Base-by-base conservation (phyloP, 2,888 invertebrate genomes). In the Eustalomyia histrio region DNA sequence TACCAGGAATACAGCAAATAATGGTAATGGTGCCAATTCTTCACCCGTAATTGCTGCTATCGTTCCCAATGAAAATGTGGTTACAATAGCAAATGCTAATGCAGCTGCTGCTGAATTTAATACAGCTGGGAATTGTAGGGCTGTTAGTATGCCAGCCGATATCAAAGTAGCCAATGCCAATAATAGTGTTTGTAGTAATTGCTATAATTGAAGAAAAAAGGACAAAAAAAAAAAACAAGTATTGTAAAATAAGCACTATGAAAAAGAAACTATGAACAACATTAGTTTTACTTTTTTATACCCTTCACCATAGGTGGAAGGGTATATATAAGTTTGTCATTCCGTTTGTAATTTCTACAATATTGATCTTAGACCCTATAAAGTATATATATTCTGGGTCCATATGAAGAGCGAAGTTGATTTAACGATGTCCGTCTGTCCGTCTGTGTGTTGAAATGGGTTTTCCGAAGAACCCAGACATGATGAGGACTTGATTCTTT, bases 1-100 rank as follows among this genome's bases (percentile, higher is more conserved):
- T 86, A 93, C 93, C 90, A 96, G 91, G 84, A 96, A 93, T 2
- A 96, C 92, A 35, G 95, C 94, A 87, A 96, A 97, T 50, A 96
- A 92, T 0, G 96, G 95, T 84, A 91, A 83, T 21, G 91, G 90
- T 18, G 91, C 91, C 83, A 91, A 84, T 75, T 87, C 86, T 53
- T 86, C 88, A 67, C 90, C 90, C 14, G 90, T 90, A 72, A 90
- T 87, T 80, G 90, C 89, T 64, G 90, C 90, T 83, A 90, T 89
- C 65, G 88, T 88, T 47, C 90, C 91, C 83, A 91, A 83, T 50
- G 89, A 88, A 79, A 89, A 90, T 76, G 91, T 90, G 80, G 90
- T 89, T 82, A 89, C 86, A 82, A 90, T 86, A 72, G 91, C 90
- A 85, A 91, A 90, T 29, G 89, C 86, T 83, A 91, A 83, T 52